phyloP scores from a whole-genome alignment of 1,140 invertebrate genomes.

The Trigoniulus corallinus region DNA sequence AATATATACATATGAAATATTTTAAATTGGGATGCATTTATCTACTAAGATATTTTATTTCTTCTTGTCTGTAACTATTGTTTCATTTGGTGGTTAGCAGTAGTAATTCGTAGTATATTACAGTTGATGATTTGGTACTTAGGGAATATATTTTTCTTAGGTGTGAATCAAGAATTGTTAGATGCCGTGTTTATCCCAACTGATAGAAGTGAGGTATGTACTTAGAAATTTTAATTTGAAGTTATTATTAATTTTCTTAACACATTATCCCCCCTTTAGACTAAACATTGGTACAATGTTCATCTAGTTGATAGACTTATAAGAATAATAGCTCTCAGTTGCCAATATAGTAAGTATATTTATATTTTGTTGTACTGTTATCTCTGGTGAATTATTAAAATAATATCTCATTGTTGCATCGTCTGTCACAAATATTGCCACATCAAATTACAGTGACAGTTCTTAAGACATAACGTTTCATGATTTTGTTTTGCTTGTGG shows the following conservation, averaged over 20 bases:
- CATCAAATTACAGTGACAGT: not conserved
- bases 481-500: no score
- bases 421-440: no score
- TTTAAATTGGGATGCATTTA: no score
- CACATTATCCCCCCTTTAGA: slow-evolving; percentile 11
- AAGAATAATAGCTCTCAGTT: slow-evolving; percentile 57
- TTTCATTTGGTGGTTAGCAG: no score
- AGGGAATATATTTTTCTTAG: slow-evolving; percentile 31
- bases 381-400: no score
- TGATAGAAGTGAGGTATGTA: slow-evolving; percentile 26
- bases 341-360: slow-evolving; percentile 38
- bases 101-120: no score
- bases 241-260: slow-evolving; percentile 5
- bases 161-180: slow-evolving; percentile 51
- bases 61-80: no score
- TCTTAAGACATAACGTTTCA: no score
- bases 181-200: slow-evolving; percentile 42
- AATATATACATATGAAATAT: no score
- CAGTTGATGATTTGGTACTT: slow-evolving; percentile 4
- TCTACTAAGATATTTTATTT: no score
- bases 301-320: slow-evolving; percentile 60
- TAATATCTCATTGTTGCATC: no score
- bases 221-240: not conserved
- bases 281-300: slow-evolving; percentile 46
- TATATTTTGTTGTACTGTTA: not conserved